These are phyloP conservation scores for Petrocephalus sullivani DNA, from an alignment of 2,797 vertebrate species.

Conservation along the genomic window DNA sequence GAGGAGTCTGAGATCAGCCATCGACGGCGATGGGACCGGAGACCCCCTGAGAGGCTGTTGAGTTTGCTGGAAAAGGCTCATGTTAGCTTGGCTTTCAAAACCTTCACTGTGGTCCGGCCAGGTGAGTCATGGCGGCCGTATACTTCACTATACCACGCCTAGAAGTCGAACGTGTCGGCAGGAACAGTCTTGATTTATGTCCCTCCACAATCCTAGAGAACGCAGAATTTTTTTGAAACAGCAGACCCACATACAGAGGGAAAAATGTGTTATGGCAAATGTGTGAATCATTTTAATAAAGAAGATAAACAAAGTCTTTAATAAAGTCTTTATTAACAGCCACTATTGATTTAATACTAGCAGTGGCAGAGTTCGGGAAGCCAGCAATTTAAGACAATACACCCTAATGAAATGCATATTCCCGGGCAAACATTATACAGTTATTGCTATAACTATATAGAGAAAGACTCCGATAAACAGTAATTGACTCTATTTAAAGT, in stretches of 20 bases:
- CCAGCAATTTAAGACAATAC: not conserved
- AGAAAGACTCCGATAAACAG: too few species aligned
- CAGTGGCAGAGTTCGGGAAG: not conserved
- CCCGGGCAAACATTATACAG: not conserved
- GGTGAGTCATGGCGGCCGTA: constrained; percentile 51
- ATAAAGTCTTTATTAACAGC: not conserved
- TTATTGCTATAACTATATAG: not conserved
- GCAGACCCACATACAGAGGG: not conserved
- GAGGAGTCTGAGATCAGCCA: constrained; percentile 38
- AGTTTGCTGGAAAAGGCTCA: constrained; percentile 71
- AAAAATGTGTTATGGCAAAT: not conserved
- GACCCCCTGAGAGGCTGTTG: constrained; percentile 70
- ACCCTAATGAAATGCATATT: not conserved
- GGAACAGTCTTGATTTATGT: not conserved
- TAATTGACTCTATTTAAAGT: too few species aligned
- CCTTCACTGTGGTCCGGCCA: constrained; percentile 73
- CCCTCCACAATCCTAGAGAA: not conserved
- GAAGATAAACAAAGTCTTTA: too few species aligned
- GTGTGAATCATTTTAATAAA: not conserved
- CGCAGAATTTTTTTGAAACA: not conserved
- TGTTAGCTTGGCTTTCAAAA: constrained; percentile 73
- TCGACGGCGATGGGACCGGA: constrained; percentile 72
- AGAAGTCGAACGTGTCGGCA: not conserved
- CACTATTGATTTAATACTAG: not conserved
- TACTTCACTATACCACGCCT: not conserved